Conservation (phyloP, 2,888 invertebrate genomes). For the Brachyptera risi region DNA sequence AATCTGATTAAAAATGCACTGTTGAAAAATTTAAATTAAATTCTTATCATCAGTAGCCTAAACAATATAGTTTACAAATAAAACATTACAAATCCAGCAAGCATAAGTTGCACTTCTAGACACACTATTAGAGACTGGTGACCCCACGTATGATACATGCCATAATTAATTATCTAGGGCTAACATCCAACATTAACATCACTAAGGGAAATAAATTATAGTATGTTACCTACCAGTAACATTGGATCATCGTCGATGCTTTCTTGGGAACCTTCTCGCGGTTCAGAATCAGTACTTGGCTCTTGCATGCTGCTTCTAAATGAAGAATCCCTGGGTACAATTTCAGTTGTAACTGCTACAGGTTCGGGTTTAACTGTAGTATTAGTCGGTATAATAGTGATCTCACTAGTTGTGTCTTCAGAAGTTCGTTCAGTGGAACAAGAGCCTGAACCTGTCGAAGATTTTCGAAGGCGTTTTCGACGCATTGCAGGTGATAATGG, state of each 20-base stretch:
- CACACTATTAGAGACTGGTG: background rate
- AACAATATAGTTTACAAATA: no score
- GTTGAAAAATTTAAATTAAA: no score
- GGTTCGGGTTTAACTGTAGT: conserved; percentile 46
- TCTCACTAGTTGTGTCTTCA: conserved; percentile 47
- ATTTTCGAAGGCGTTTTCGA: conserved; percentile 61
- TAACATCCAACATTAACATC: background rate
- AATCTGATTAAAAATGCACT: no score
- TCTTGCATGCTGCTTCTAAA: conserved; percentile 44
- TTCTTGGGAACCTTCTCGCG: conserved; percentile 53
- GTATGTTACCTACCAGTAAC: conserved; percentile 32
- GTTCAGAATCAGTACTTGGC: conserved; percentile 49
- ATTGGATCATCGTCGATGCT: conserved; percentile 47
- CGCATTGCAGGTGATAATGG: conserved; percentile 59
- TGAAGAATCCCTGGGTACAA: conserved; percentile 26
- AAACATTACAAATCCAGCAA: no score
- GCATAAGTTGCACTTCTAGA: no score
- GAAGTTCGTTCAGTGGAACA: conserved; percentile 49
- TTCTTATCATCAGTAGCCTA: no score
- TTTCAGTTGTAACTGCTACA: conserved; percentile 34
- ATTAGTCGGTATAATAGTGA: conserved; percentile 39
- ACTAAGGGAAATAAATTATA: background rate
- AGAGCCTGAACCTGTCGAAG: conserved; percentile 54
- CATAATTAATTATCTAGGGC: background rate
- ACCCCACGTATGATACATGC: no score